These are phyloP conservation scores for Caenorhabditis zanzibari DNA, from an alignment of 2,888 invertebrate species.

Conservation along the genomic window DNA sequence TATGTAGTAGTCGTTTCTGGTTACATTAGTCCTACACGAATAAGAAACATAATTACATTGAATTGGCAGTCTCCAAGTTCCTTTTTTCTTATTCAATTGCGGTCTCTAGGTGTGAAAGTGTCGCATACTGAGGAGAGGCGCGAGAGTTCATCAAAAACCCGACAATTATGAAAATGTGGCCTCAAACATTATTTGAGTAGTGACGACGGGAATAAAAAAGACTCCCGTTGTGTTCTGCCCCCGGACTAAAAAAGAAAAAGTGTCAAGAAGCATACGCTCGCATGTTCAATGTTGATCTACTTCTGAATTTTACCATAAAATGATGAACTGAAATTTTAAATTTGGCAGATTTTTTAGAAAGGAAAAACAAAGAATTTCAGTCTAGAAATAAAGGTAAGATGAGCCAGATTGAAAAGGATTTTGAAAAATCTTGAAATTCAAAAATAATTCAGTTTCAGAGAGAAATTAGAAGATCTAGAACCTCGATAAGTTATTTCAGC, in stretches of 20 bases:
- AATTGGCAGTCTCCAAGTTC: slow-evolving; percentile 27
- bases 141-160: slow-evolving; percentile 42
- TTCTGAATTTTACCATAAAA: no score
- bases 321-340: not conserved
- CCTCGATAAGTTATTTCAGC: no score
- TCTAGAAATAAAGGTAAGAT: no score
- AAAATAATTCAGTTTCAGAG: not conserved
- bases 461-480: not conserved
- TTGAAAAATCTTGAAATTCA: not conserved
- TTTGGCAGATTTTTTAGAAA: not conserved
- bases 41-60: slow-evolving; percentile 27
- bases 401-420: not conserved
- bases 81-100: slow-evolving; percentile 24
- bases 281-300: no score
- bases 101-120: slow-evolving; percentile 42
- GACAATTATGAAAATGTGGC: slow-evolving; percentile 54
- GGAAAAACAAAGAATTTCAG: no score
- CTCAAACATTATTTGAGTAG: slow-evolving; percentile 44
- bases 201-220: slow-evolving; percentile 14
- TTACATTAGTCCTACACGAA: not conserved
- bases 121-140: slow-evolving; percentile 6
- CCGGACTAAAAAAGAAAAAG: no score
- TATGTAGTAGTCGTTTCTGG: not conserved
- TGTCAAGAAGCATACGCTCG: slow-evolving; percentile 65
- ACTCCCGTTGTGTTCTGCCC: slow-evolving; percentile 16